Evolutionary conservation across 2,888 invertebrate species (phyloP).

Genomic region (Vanessa cardui): DNA sequence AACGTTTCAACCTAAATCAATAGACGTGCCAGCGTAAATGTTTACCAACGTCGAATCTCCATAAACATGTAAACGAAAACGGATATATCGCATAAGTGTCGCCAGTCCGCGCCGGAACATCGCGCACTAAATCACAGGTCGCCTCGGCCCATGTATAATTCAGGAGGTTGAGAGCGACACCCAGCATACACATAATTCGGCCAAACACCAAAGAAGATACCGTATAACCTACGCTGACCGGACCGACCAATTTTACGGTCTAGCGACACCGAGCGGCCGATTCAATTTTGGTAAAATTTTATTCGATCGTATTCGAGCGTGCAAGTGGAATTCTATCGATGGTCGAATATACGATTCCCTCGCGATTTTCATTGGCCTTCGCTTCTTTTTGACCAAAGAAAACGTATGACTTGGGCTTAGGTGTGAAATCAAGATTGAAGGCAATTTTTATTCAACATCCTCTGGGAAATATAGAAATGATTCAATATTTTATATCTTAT

Average conservation of each 20-base stretch:
- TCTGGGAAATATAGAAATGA: constrained; percentile 9
- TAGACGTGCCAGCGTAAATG: constrained; percentile 15
- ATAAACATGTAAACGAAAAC: constrained; percentile 60
- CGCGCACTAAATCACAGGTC: constrained; percentile 74
- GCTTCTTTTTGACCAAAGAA: constrained; percentile 45
- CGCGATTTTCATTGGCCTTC: constrained; percentile 57
- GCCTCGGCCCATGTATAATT: constrained; percentile 74
- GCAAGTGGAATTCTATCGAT: constrained; percentile 73
- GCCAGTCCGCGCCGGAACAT: constrained; percentile 57
- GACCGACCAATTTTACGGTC: constrained; percentile 78
- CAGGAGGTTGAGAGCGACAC: constrained; percentile 68
- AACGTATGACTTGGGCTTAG: constrained; percentile 8
- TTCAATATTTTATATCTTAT: constrained; percentile 17
- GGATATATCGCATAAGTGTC: constrained; percentile 66
- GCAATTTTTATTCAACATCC: constrained; percentile 17
- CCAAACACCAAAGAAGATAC: constrained; percentile 70
- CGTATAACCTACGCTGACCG: constrained; percentile 58
- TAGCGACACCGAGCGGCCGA: constrained; percentile 69
- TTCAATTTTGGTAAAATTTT: constrained; percentile 81
- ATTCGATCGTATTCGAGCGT: constrained; percentile 73
- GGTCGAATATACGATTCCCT: constrained; percentile 54
- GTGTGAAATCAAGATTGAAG: constrained; percentile 29
- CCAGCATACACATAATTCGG: constrained; percentile 65
- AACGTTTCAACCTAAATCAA: constrained; percentile 21
- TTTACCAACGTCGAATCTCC: constrained; percentile 25